phyloP scores from a whole-genome alignment of 2,113 vertebrate species.

The Ardeotis arabs region DNA sequence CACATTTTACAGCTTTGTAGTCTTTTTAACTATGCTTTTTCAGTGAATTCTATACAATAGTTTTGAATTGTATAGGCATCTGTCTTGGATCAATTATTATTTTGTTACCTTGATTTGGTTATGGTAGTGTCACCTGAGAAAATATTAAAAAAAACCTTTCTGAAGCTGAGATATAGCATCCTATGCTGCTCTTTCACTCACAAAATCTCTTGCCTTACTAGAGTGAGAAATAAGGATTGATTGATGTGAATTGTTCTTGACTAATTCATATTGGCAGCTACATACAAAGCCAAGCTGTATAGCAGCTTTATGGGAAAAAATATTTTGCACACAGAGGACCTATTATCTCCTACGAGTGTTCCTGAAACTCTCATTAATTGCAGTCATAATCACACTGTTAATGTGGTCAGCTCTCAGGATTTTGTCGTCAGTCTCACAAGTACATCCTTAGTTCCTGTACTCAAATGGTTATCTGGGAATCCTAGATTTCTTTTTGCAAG shows the following conservation, averaged over 20 bases:
- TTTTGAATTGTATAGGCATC: background rate
- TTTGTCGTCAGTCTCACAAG: background rate
- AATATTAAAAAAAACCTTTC: background rate
- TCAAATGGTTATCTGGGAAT: background rate
- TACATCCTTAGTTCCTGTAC: background rate
- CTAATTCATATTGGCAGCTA: conserved; percentile 9
- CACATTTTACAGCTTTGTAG: background rate
- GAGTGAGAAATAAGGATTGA: background rate
- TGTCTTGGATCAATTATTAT: background rate
- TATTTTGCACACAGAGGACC: background rate
- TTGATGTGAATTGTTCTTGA: background rate
- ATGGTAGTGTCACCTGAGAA: background rate
- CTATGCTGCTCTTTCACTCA: background rate
- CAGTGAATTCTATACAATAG: background rate
- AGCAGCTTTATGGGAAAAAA: background rate
- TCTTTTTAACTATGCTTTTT: background rate
- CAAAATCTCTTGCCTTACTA: background rate
- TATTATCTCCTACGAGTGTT: background rate
- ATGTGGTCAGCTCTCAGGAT: background rate
- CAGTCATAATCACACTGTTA: background rate
- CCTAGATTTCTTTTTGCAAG: background rate
- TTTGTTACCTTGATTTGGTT: background rate
- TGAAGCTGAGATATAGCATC: background rate
- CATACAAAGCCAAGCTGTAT: background rate
- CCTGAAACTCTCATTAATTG: conserved; percentile 16